Percentiles rank a stretch among this genome's conserved stretches.
Conservation (phyloP, 1,140 invertebrate genomes). For the Polypedilum vanderplanki region DNA sequence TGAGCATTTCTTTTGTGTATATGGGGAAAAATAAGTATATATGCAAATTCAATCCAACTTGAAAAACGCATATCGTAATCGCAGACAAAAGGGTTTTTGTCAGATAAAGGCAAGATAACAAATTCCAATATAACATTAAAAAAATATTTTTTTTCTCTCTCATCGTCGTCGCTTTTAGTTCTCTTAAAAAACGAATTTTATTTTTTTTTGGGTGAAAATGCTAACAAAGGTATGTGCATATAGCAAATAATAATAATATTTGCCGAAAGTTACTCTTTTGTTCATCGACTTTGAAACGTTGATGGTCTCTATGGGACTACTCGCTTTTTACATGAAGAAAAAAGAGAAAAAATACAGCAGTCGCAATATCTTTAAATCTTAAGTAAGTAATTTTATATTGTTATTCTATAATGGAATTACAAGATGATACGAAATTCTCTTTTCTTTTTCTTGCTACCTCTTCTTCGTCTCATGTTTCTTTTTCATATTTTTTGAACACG, state of each 20-base stretch:
- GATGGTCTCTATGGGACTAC: constrained; percentile 7
- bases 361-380: constrained; percentile 22
- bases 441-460: not conserved
- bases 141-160: not conserved
- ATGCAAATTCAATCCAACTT: not conserved
- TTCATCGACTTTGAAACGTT: not conserved
- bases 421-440: constrained; percentile 15
- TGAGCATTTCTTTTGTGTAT: constrained; percentile 12
- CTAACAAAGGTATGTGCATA: constrained; percentile 4
- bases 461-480: not conserved
- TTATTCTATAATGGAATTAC: constrained; percentile 28
- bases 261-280: constrained; percentile 6
- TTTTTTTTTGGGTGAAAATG: not conserved
- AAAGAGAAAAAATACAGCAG: not conserved
- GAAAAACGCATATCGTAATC: constrained; percentile 22
- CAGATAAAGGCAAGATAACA: constrained; percentile 26
- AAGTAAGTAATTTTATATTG: constrained; percentile 28
- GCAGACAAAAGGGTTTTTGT: constrained; percentile 28
- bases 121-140: constrained; percentile 27
- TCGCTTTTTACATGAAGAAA: not conserved
- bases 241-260: constrained; percentile 12
- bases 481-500: not conserved
- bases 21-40: not conserved
- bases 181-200: not conserved
- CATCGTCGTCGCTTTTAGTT: too few species aligned